Evolutionary conservation across 2,797 vertebrate species (phyloP), one percentile per base, ranked within the genome.

Genomic region (Acestrorhynchus altus): DNA sequence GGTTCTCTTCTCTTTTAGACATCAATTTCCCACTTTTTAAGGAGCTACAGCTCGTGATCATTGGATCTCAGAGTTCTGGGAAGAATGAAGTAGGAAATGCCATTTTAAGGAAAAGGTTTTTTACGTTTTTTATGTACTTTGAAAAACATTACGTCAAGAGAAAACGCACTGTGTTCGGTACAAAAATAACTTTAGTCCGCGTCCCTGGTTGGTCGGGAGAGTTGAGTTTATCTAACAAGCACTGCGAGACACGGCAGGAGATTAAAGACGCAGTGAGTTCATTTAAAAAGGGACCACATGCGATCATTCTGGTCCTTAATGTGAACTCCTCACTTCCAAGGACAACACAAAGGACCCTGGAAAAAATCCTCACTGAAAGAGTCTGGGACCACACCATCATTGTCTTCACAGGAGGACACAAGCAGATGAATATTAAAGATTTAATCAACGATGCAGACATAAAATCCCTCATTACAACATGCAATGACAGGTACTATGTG

Each of bases 341-440:
- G 6, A 51, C 49, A 51, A 51, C 49, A 51, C 16, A 18, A n/a
- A n/a, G 0, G 1, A 51, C 47, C 16, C 16, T 51, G 47, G 47
- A 51, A 51, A 51, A 51, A 20, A 16, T 51, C 35, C 20, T 68
- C n/a, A 51, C 65, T 49, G 40, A 68, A 1, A 47, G 49, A 10
- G 20, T 68, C 3, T 68, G 65, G 65, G 42, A 68, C 13, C 65
- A 68, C 46, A 68, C 65, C 12, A 46, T 68, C 4, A 13, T 68
- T 2, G 5, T 68, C 24, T 26, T 68, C 15, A 51, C 42, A 20
- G 1, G 20, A 10, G 44, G 65, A 28, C 1, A 31, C 4, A 51
- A 68, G 13, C 4, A 28, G 5, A 0, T 13, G 8, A 26, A 16
- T 24, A 31, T 18, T 49, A 12, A 54, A 22, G 22, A 35, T 35